Conservation (phyloP, 1,140 invertebrate genomes). For the Rhynchophorus ferrugineus region DNA sequence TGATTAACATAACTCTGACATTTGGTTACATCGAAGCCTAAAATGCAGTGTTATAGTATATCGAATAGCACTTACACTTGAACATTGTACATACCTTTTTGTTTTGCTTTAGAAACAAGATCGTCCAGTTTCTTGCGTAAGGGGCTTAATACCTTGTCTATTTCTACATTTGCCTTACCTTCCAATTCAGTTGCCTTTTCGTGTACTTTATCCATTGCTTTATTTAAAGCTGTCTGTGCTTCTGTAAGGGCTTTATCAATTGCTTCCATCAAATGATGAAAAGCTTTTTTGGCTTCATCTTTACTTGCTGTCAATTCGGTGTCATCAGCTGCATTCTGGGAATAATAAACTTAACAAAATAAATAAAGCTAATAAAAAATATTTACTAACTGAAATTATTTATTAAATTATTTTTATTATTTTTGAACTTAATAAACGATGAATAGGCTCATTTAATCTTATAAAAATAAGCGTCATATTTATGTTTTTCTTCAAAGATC, state of each 20-base stretch:
- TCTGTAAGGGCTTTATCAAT: not conserved
- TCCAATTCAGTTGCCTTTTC: not conserved
- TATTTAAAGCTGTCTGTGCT: not conserved
- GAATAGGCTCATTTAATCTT: too few relatives aligned
- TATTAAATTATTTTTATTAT: too few relatives aligned
- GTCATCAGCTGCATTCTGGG: too few relatives aligned
- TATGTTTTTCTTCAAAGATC: too few relatives aligned
- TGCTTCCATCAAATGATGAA: not conserved
- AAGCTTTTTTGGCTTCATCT: not conserved
- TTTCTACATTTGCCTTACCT: not conserved
- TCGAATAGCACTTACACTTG: too few relatives aligned
- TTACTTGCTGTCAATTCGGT: too few relatives aligned
- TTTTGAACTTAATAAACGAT: too few relatives aligned
- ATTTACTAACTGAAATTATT: too few relatives aligned
- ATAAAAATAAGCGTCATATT: too few relatives aligned
- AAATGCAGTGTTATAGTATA: too few relatives aligned
- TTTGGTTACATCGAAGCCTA: not conserved
- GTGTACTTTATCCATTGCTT: not conserved
- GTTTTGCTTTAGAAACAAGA: not conserved
- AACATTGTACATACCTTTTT: not conserved
- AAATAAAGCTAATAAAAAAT: too few relatives aligned
- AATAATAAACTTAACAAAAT: too few relatives aligned
- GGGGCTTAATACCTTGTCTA: not conserved
- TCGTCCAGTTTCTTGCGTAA: not conserved
- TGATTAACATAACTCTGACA: not conserved